phyloP scores from a whole-genome alignment of 2,113 vertebrate species.

The Zosterops japonicus region DNA sequence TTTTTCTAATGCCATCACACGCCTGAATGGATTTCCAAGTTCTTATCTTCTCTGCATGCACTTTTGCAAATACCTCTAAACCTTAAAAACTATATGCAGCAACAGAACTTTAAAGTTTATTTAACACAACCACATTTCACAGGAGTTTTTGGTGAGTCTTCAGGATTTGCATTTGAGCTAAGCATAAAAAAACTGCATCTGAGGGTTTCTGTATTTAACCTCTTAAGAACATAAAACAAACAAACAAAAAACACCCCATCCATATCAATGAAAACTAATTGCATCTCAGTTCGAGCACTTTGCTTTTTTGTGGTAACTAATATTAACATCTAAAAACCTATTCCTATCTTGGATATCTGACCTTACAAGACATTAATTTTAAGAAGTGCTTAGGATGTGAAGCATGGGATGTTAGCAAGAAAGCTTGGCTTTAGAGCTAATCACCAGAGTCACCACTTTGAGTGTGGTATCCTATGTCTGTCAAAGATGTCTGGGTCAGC shows the following conservation, averaged over 20 bases:
- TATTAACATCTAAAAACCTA: background rate
- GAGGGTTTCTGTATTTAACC: slow-evolving; percentile 47
- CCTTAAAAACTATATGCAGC: background rate
- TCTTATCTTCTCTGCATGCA: background rate
- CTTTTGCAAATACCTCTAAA: background rate
- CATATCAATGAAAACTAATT: background rate
- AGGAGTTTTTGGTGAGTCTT: slow-evolving; percentile 11
- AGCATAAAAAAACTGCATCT: background rate
- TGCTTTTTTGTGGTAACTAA: background rate
- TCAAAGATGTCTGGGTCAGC: background rate
- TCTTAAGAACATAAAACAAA: background rate
- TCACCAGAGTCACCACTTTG: background rate
- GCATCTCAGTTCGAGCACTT: background rate
- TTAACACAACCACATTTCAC: background rate
- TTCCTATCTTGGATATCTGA: background rate
- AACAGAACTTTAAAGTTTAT: background rate
- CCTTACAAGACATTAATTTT: background rate
- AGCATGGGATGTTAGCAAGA: too few relatives aligned
- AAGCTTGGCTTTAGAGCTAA: background rate
- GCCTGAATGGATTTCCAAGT: background rate
- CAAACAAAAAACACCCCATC: background rate
- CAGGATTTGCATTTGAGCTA: slow-evolving; percentile 28
- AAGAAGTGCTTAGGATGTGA: accelerated
- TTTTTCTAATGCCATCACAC: background rate
- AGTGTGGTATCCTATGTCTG: background rate